These are phyloP conservation scores for Drosophila funebris DNA, from an alignment of 1,140 invertebrate genomes.

Conservation along the genomic window DNA sequence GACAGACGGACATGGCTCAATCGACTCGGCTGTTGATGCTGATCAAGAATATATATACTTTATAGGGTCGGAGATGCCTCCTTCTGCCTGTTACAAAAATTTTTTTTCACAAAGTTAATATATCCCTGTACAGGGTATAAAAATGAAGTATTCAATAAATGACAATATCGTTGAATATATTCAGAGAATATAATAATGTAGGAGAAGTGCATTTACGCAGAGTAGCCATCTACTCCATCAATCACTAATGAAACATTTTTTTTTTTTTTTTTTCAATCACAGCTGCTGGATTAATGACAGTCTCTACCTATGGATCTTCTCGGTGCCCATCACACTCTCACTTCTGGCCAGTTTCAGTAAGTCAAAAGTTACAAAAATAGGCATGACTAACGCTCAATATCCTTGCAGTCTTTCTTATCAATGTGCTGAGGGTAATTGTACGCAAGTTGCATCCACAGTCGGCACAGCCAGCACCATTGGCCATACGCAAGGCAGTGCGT, in stretches of 20 bases:
- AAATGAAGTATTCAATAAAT: too few species aligned
- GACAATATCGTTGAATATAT: too few species aligned
- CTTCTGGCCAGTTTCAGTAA: slow-evolving; percentile 86
- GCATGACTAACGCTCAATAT: neutral
- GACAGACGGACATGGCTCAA: too few species aligned
- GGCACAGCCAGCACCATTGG: slow-evolving; percentile 85
- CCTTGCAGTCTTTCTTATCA: slow-evolving; percentile 92
- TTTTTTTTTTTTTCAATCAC: slow-evolving; percentile 1
- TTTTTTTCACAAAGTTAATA: too few species aligned
- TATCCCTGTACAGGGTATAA: too few species aligned
- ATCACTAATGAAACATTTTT: neutral
- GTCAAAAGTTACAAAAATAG: neutral
- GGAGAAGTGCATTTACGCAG: too few species aligned
- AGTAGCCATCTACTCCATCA: too few species aligned
- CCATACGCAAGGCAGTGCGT: slow-evolving; percentile 85
- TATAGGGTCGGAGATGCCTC: too few species aligned
- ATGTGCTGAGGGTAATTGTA: slow-evolving; percentile 92
- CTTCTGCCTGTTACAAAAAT: too few species aligned
- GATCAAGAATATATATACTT: too few species aligned
- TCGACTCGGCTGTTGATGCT: too few species aligned
- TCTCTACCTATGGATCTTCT: slow-evolving; percentile 88
- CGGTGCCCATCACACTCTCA: slow-evolving; percentile 89
- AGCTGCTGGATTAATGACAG: slow-evolving; percentile 93
- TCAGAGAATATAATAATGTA: too few species aligned
- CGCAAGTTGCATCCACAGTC: slow-evolving; percentile 90